Evolutionary conservation across 2,888 invertebrate species (phyloP), one percentile per base, ranked within the genome.

Genomic region (Carcina quercana): DNA sequence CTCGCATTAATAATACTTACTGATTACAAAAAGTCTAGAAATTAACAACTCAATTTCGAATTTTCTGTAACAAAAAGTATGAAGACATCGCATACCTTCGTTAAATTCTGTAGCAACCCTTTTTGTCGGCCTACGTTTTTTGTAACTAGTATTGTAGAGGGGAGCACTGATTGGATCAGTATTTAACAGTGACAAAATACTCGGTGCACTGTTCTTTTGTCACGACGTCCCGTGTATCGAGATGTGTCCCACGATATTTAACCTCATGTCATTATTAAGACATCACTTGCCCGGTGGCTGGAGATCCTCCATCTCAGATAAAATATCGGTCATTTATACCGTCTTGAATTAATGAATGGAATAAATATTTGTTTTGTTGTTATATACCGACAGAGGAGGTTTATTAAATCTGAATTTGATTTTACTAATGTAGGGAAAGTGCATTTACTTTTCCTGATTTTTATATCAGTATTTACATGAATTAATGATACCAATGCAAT

Each of bases 131-230:
- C 35, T 37, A 46, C 28, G 26, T 66, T 73, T 71, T 67, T 73
- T 74, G 57, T 64, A 51, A 46, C 41, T 56, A 53, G 54, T 58
- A 33, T 62, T 60, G 58, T 55, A 57, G 47, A 32, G 35, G 29
- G 40, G 36, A 40, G 43, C 45, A 59, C 67, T 64, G 82, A 82
- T 82, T 66, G 64, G 60, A 82, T 82, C 82, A 64, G 72, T 72
- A n/a, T n/a, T 68, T 51, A 69, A 80, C 80, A 82, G 75, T 82
- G 82, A 82, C 82, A 80, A 82, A 82, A 82, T 79, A 76, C 79
- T 73, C 51, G 64, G 61, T 60, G 49, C 58, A 59, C 52, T 62
- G 59, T 69, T 67, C 67, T 65, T 82, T 80, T 82, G 79, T 80
- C 67, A 66, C 59, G 62, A 63, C 47, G 52, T 60, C 60, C 63